Conservation (phyloP, 2,888 invertebrate species). For the Andrena hattorfiana region DNA sequence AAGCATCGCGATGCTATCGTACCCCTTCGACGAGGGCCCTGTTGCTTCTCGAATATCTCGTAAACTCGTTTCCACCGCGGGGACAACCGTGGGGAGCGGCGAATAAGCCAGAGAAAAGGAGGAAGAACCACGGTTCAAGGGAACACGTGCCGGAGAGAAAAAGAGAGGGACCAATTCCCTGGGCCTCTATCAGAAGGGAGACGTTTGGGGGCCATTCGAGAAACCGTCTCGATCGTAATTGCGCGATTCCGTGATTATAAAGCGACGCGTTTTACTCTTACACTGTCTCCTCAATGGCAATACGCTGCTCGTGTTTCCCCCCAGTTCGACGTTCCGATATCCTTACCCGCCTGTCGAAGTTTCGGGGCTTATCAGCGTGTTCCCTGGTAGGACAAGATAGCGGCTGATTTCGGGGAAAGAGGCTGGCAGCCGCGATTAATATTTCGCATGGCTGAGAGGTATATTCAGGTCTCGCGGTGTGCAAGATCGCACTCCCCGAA, state of each 20-base stretch:
- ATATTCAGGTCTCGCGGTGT: too few species aligned
- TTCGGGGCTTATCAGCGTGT: neutral
- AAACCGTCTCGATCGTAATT: slow-evolving; percentile 38
- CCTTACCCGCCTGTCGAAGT: neutral
- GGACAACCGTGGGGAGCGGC: slow-evolving; percentile 17
- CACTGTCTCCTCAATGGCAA: neutral
- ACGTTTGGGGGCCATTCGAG: slow-evolving; percentile 34
- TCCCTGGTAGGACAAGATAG: neutral
- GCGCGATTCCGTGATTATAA: slow-evolving; percentile 55
- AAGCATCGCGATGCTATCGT: slow-evolving; percentile 71
- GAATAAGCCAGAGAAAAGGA: neutral
- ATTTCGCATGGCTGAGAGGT: too few species aligned
- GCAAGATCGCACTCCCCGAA: neutral
- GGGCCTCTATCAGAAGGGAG: neutral
- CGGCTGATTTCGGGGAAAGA: neutral
- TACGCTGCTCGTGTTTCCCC: neutral
- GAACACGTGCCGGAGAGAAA: slow-evolving; percentile 52
- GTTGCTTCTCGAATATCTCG: slow-evolving; percentile 64
- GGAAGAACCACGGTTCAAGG: neutral
- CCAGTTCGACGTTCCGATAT: neutral
- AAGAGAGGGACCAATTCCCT: neutral
- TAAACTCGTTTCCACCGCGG: slow-evolving; percentile 63
- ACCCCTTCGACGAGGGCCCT: slow-evolving; percentile 51
- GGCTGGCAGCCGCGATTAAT: too few species aligned
- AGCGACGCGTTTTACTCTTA: slow-evolving; percentile 7